These are phyloP conservation scores for Macaria notata DNA, from an alignment of 2,888 invertebrate species.

Conservation along the genomic window DNA sequence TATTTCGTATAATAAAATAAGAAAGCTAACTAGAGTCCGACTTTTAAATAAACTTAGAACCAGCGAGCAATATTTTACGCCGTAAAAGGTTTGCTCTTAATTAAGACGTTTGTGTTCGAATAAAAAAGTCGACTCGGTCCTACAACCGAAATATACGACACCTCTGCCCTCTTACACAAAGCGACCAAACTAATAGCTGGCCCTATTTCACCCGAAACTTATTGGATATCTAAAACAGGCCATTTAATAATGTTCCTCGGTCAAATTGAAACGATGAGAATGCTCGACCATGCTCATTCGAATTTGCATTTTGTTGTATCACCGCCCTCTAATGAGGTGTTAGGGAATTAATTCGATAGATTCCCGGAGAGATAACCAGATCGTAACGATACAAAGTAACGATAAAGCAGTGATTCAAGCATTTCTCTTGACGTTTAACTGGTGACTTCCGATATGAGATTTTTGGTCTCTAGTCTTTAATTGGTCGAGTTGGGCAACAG, in stretches of 20 bases:
- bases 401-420: conserved; percentile 56
- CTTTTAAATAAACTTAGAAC: conserved; percentile 9
- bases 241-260: conserved; percentile 66
- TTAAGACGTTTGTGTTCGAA: conserved; percentile 65
- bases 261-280: conserved; percentile 53
- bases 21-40: conserved; percentile 25
- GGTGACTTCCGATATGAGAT: conserved; percentile 61
- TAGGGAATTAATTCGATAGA: conserved; percentile 72
- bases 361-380: conserved; percentile 62
- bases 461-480: conserved; percentile 46
- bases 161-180: conserved; percentile 53
- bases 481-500: conserved; percentile 42
- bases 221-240: conserved; percentile 50
- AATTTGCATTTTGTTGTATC: conserved; percentile 73
- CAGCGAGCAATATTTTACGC: conserved; percentile 47
- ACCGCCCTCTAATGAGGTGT: conserved; percentile 75
- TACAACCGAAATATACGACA: conserved; percentile 62
- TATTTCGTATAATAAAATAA: conserved; percentile 17
- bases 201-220: conserved; percentile 60
- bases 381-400: conserved; percentile 48
- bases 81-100: conserved; percentile 62
- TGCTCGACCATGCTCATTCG: conserved; percentile 62
- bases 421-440: conserved; percentile 56
- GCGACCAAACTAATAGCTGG: conserved; percentile 57
- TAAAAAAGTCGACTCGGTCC: conserved; percentile 53